Evolutionary conservation across 1,140 invertebrate species (phyloP), one percentile per base, ranked within the genome.

Genomic region (Danaus plexippus): DNA sequence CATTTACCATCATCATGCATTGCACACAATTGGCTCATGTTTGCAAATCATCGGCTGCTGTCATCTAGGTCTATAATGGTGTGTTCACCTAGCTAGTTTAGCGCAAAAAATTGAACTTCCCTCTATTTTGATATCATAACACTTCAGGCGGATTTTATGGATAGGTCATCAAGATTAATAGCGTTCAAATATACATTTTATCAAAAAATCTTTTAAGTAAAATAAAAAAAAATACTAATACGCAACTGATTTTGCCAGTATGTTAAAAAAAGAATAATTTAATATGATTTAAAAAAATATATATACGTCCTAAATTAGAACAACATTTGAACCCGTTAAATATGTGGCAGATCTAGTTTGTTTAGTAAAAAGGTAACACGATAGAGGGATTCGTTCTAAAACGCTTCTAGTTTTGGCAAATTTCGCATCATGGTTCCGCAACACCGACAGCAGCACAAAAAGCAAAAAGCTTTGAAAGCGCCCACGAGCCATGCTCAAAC

Each of bases 31-130:
- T 77, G 79, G 73, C 75, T 80, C 75, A 76, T 78, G 54, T 73
- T 69, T 73, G 75, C 76, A 73, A 78, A 70, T 75, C 73, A 82
- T 75, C 72, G 73, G 74, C 73, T 77, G 78, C 73, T 67, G 74
- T 78, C 82, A 84, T 77, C 69, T 75, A 76, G 72, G 76, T 78
- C 76, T 81, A 77, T 75, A 77, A 82, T 80, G 79, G 80, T 80
- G 77, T 64, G 65, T 64, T 73, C 71, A 84, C 80, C 79, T 77
- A 77, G 76, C 76, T 81, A 80, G 71, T 63, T 75, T 81, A 84
- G 83, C 75, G 83, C 75, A 83, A 81, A 64, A 51, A 60, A 62
- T 72, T 46, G 51, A 63, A 66, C 62, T 55, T 63, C 49, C 63
- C 59, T 64, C 63, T 67, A 66, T 66, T 68, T 60, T 63, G 60